Base-by-base conservation (phyloP, 1,140 invertebrate species). In the Charaxes varanes region DNA sequence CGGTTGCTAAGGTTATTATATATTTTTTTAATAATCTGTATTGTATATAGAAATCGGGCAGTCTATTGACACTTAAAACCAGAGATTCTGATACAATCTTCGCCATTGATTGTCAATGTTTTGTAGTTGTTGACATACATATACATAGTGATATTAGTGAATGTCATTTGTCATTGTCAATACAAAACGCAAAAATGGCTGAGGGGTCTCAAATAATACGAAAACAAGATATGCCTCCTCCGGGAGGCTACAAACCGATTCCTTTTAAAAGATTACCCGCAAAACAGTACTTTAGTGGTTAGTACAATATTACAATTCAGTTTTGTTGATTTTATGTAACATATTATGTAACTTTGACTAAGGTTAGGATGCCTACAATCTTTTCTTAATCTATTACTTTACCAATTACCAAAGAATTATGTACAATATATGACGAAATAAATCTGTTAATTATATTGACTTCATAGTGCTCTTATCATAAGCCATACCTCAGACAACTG, bases 201-300 rank as follows among this genome's bases (percentile, higher is more conserved):
- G 62, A 64, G 51, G 55, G 62, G 57, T 66, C 54, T 62, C 59
- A 67, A 44, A 34, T 84, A 41, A 67, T 59, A 35, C 63, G 67
- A 60, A 88, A 85, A 62, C 95, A 97, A 81, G 95, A 97, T 85
- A 86, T 96, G 86, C 94, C 95, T 60, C 94, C 94, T 47, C 78
- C 86, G 32, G 93, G 93, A 50, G 95, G 94, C 31, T 97, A 94
- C 76, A 87, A 87, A 52, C 87, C 90, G 6, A 90, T 96, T 51
- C 86, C 88, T 37, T 94, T 85, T 70, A 86, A 89, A 41, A 88
- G 93, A 61, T 83, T 93, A 18, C 90, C 90, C 16, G 87, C 93
- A 2, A 92, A 87, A 76, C 79, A 81, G 42, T 87, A 88, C 62
- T 89, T 94, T 40, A 87, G 86, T 55, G 89, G 93, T 93, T 85